These are phyloP conservation scores for Ceratosolen fusciceps DNA, from an alignment of 1,140 invertebrate genomes.

Conservation along the genomic window DNA sequence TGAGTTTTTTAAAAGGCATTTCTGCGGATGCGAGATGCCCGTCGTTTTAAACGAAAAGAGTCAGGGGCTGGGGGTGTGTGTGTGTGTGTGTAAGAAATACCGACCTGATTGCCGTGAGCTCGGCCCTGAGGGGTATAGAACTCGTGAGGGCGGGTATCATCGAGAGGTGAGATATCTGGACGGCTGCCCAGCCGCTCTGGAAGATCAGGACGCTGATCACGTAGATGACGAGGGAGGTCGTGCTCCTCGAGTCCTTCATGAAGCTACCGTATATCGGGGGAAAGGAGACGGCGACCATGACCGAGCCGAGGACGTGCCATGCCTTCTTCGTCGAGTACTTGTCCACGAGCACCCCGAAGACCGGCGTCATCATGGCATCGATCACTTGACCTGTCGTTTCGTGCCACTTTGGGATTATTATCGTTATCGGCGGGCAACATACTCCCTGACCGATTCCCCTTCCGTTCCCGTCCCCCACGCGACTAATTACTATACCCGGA, in stretches of 20 bases:
- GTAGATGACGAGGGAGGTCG: slow-evolving; percentile 73
- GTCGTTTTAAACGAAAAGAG: too few relatives aligned
- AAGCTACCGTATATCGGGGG: slow-evolving; percentile 85
- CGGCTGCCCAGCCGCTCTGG: slow-evolving; percentile 91
- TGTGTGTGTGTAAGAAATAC: too few relatives aligned
- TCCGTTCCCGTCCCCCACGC: too few relatives aligned
- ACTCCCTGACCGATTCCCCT: too few relatives aligned
- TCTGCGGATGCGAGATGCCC: too few relatives aligned
- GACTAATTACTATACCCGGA: too few relatives aligned
- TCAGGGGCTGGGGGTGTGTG: too few relatives aligned
- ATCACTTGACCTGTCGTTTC: slow-evolving; percentile 86
- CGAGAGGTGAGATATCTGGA: slow-evolving; percentile 92
- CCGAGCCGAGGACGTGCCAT: slow-evolving; percentile 89
- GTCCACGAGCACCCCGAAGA: slow-evolving; percentile 89
- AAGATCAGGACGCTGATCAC: slow-evolving; percentile 85
- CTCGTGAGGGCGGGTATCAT: slow-evolving; percentile 86
- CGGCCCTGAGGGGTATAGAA: slow-evolving; percentile 78
- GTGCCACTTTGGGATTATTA: too few relatives aligned
- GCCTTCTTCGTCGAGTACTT: slow-evolving; percentile 81
- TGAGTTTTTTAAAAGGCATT: too few relatives aligned
- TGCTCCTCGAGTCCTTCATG: slow-evolving; percentile 69
- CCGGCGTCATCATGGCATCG: slow-evolving; percentile 88
- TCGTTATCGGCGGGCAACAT: too few relatives aligned
- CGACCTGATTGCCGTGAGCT: slow-evolving; percentile 84
- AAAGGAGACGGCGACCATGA: slow-evolving; percentile 78